These are phyloP conservation scores for Ophioderma brevispina DNA, from an alignment of 35 echinoderm and acorn worm genomes.

Conservation along the genomic window DNA sequence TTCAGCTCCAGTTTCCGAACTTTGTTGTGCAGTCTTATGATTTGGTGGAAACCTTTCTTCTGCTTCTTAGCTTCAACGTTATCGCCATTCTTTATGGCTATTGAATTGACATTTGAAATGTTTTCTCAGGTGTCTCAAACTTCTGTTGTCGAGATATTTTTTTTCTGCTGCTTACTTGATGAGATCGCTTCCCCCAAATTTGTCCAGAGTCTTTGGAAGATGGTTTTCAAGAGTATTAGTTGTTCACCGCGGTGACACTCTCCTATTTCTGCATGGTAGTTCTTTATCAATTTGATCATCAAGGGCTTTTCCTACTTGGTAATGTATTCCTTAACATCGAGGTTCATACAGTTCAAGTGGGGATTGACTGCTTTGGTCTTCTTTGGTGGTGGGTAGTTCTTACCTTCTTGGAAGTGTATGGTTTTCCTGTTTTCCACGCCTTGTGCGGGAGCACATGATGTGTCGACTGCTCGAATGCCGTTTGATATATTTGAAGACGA, in stretches of 20 bases:
- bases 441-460: too few relatives aligned
- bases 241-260: not conserved
- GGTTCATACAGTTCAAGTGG: too few relatives aligned
- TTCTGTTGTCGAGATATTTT: not conserved
- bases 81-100: not conserved
- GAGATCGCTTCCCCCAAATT: not conserved
- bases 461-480: too few relatives aligned
- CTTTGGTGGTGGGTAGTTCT: too few relatives aligned
- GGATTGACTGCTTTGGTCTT: too few relatives aligned
- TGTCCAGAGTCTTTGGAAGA: not conserved
- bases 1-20: not conserved
- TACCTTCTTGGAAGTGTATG: too few relatives aligned
- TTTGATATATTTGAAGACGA: too few relatives aligned
- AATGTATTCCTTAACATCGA: too few relatives aligned
- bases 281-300: not conserved
- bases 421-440: too few relatives aligned
- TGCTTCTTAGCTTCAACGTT: not conserved
- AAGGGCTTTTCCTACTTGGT: too few relatives aligned
- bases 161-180: not conserved
- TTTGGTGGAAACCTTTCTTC: not conserved
- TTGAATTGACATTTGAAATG: not conserved
- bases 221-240: not conserved
- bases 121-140: not conserved
- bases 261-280: not conserved
- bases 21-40: not conserved